These are phyloP conservation scores for Bombus soroeensis DNA, from an alignment of 1,140 invertebrate species.

Conservation along the genomic window DNA sequence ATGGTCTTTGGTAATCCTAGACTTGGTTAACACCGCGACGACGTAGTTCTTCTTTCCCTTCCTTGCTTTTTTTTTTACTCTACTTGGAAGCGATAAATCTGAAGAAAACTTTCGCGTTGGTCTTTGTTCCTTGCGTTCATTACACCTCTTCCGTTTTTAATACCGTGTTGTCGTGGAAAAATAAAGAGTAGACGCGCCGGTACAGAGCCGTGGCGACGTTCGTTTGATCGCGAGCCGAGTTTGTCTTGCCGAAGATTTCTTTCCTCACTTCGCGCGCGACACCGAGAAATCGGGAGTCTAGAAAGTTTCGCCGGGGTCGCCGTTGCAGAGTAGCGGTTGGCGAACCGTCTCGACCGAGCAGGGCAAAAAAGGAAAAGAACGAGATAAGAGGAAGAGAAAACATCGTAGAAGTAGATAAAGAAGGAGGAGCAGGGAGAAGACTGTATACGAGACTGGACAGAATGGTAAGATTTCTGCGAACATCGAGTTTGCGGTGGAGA, in stretches of 20 bases:
- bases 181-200: no score
- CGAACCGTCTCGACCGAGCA: not conserved
- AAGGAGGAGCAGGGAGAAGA: not conserved
- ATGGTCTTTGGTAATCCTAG: not conserved
- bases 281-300: slow-evolving; percentile 20
- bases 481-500: slow-evolving; percentile 28
- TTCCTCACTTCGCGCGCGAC: not conserved
- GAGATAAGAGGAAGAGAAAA: not conserved
- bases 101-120: slow-evolving; percentile 40
- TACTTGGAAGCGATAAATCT: slow-evolving; percentile 15
- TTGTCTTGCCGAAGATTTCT: not conserved
- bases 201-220: not conserved
- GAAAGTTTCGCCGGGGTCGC: not conserved
- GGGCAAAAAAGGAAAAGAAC: not conserved
- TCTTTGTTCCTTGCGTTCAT: slow-evolving; percentile 20
- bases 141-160: slow-evolving; percentile 4
- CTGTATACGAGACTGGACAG: not conserved
- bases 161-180: not conserved
- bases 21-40: slow-evolving; percentile 8
- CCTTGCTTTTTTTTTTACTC: not conserved
- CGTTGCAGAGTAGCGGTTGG: not conserved
- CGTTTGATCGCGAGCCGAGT: not conserved
- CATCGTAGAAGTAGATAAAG: not conserved
- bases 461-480: slow-evolving; percentile 3
- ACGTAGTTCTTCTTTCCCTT: not conserved